Conservation (phyloP, 2,888 invertebrate genomes). For the Pyrochroa serraticornis region DNA sequence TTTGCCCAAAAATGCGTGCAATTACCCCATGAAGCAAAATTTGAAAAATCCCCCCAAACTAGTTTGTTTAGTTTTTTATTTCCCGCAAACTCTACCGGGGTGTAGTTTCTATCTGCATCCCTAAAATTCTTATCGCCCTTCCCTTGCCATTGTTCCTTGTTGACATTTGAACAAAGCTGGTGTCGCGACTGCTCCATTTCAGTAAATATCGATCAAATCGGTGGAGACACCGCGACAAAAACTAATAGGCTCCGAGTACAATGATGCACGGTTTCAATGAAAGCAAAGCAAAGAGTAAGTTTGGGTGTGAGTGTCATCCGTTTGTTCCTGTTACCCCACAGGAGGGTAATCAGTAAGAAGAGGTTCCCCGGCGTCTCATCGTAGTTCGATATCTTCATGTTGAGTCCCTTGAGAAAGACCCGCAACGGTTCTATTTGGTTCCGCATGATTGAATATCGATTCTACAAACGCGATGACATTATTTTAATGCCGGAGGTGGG, state of each 20-base stretch:
- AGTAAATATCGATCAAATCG: slow-evolving; percentile 34
- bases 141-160: slow-evolving; percentile 35
- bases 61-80: too few relatives aligned
- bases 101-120: slow-evolving; percentile 10
- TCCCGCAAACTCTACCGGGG: too few relatives aligned
- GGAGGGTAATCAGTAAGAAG: too few relatives aligned
- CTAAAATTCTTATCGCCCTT: slow-evolving; percentile 28
- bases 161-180: slow-evolving; percentile 41
- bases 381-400: too few relatives aligned
- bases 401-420: too few relatives aligned
- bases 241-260: slow-evolving; percentile 26
- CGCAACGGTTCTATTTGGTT: slow-evolving; percentile 8
- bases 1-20: too few relatives aligned
- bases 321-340: too few relatives aligned
- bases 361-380: too few relatives aligned
- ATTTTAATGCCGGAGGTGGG: slow-evolving; percentile 8
- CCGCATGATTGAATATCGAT: slow-evolving; percentile 23
- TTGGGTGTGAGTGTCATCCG: too few relatives aligned
- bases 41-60: too few relatives aligned
- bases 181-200: slow-evolving; percentile 32
- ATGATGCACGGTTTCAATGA: slow-evolving; percentile 1
- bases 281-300: too few relatives aligned
- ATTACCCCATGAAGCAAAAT: too few relatives aligned
- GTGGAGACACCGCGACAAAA: slow-evolving; percentile 27
- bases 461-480: slow-evolving; percentile 13